A percentile compares a stretch with the other conserved stretches of the same genome.
These are phyloP conservation scores for Rhagoletis zephyria DNA, from an alignment of 1,140 invertebrate species.

Conservation along the genomic window DNA sequence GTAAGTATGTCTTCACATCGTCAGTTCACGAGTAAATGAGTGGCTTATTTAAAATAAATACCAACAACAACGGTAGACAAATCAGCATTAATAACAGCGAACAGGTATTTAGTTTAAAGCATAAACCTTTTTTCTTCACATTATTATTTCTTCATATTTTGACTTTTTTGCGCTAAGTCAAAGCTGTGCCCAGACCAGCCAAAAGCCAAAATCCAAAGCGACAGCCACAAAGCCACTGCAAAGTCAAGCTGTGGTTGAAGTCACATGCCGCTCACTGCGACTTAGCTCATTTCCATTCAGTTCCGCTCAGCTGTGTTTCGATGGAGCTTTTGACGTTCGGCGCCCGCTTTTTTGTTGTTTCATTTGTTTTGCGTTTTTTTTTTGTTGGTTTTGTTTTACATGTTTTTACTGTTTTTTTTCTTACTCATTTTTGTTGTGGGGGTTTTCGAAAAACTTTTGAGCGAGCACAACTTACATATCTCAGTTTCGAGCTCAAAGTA, in stretches of 20 bases:
- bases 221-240: constrained; percentile 24
- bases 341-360: constrained; percentile 1
- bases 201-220: constrained; percentile 35
- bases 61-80: not conserved
- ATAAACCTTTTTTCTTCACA: not conserved
- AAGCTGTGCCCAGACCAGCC: constrained; percentile 16
- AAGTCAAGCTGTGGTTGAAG: constrained; percentile 43
- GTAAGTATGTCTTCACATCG: not conserved
- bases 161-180: not conserved
- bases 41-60: constrained; percentile 25
- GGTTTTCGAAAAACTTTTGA: constrained; percentile 48
- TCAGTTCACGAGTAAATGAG: constrained; percentile 3
- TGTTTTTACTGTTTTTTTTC: constrained; percentile 3
- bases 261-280: constrained; percentile 39
- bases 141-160: not conserved
- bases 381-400: not conserved
- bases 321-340: constrained; percentile 41
- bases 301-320: constrained; percentile 41
- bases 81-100: constrained; percentile 27
- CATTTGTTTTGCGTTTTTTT: constrained; percentile 14
- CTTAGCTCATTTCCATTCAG: constrained; percentile 45
- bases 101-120: constrained; percentile 38
- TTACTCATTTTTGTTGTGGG: constrained; percentile 35
- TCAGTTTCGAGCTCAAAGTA: constrained; percentile 38
- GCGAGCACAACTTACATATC: constrained; percentile 24